phyloP scores from a whole-genome alignment of 2,797 vertebrate genomes.

The Meda fulgida region DNA sequence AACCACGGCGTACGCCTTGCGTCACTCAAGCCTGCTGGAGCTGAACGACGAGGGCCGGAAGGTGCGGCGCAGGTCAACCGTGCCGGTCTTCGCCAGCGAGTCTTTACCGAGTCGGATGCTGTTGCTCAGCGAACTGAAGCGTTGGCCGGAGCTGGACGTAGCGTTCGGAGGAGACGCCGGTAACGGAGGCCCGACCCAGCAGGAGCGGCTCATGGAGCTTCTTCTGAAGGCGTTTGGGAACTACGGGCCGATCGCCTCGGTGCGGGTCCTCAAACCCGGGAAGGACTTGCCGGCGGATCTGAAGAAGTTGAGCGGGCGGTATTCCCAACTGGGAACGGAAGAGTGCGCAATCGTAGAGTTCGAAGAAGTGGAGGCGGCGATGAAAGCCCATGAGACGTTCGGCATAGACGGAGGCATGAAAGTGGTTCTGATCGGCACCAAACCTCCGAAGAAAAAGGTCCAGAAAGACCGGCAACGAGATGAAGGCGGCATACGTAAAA shows the following conservation, averaged over 20 bases:
- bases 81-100: constrained; percentile 93
- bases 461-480: constrained; percentile 83
- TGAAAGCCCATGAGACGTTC: constrained; percentile 88
- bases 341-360: constrained; percentile 96
- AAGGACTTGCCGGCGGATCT: constrained; percentile 91
- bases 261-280: constrained; percentile 91
- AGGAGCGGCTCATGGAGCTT: constrained; percentile 93
- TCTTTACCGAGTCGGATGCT: constrained; percentile 95
- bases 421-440: constrained; percentile 91
- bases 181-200: constrained; percentile 76
- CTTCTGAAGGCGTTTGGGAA: constrained; percentile 89
- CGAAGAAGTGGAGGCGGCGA: constrained; percentile 92
- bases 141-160: constrained; percentile 82
- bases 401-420: constrained; percentile 79
- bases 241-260: constrained; percentile 90
- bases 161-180: constrained; percentile 70
- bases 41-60: constrained; percentile 92
- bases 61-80: constrained; percentile 86
- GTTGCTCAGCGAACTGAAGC: constrained; percentile 88
- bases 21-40: constrained; percentile 87
- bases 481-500: constrained; percentile 79
- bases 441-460: constrained; percentile 95
- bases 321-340: constrained; percentile 87
- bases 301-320: constrained; percentile 90
- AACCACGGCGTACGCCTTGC: constrained; percentile 92